phyloP scores from a whole-genome alignment of 2,888 invertebrate genomes.

The Andrena fulva region DNA sequence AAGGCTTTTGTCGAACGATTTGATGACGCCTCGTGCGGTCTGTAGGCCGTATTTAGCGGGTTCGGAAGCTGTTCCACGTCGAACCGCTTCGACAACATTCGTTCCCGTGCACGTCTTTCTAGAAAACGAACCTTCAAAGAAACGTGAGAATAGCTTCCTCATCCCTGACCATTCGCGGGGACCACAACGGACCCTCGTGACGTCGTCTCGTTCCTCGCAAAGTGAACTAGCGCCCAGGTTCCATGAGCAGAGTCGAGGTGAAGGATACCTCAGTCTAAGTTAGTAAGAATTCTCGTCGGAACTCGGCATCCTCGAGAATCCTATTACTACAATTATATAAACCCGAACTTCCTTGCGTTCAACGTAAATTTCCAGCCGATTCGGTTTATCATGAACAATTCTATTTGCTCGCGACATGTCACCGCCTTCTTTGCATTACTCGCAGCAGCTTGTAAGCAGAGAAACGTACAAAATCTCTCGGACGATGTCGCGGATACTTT shows the following conservation, averaged over 20 bases:
- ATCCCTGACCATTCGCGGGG: slow-evolving; percentile 47
- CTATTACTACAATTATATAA: no score
- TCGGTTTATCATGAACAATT: not conserved
- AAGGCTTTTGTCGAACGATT: slow-evolving; percentile 38
- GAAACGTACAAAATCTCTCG: no score
- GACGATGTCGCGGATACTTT: not conserved
- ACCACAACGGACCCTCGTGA: slow-evolving; percentile 55
- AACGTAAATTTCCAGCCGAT: not conserved
- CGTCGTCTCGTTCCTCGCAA: slow-evolving; percentile 69
- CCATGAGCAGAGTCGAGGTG: slow-evolving; percentile 33
- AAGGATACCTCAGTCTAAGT: not conserved
- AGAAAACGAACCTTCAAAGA: not conserved
- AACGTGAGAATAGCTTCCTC: slow-evolving; percentile 51
- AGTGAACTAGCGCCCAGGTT: slow-evolving; percentile 62
- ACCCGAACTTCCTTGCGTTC: not conserved
- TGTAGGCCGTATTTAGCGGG: slow-evolving; percentile 64
- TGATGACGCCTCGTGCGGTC: slow-evolving; percentile 57
- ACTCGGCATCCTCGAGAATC: not conserved
- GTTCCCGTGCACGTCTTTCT: not conserved
- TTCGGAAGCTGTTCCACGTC: slow-evolving; percentile 33
- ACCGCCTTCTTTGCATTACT: not conserved
- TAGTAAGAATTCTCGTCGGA: not conserved
- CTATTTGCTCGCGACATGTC: not conserved
- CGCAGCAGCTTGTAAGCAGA: no score
- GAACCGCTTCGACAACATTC: not conserved